Conservation (phyloP, 2,888 invertebrate genomes). For the Mycalesis mineus region DNA sequence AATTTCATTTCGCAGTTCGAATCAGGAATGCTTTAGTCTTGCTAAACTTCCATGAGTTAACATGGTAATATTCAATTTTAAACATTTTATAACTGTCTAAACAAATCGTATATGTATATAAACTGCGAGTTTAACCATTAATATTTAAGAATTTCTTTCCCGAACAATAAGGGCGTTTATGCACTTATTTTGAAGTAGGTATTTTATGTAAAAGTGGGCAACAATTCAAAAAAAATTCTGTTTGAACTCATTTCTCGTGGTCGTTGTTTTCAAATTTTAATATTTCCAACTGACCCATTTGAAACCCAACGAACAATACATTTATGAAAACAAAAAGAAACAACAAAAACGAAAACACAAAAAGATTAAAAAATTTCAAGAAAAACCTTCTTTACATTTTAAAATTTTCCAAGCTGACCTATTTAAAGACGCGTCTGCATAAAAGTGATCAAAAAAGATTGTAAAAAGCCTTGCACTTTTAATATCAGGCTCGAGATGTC, state of each 20-base stretch:
- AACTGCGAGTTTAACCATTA: no score
- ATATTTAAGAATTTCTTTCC: no score
- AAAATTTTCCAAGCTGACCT: slow-evolving; percentile 13
- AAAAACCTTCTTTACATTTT: neutral
- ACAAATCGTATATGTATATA: no score
- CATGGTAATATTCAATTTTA: no score
- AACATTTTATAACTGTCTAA: no score
- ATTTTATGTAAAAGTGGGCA: no score
- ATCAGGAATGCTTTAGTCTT: no score
- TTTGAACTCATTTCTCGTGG: neutral
- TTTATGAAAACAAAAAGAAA: neutral
- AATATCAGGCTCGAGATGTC: slow-evolving; percentile 25
- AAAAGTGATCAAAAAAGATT: slow-evolving; percentile 27
- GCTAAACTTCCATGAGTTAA: no score
- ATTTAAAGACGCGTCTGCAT: slow-evolving; percentile 20
- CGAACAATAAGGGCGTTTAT: no score
- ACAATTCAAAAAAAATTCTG: neutral
- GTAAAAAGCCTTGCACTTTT: slow-evolving; percentile 25
- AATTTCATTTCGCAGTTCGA: no score
- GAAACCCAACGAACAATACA: neutral
- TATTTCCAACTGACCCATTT: slow-evolving; percentile 16
- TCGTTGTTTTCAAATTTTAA: neutral
- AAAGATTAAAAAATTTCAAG: neutral
- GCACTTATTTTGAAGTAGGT: no score
- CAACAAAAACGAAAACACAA: slow-evolving; percentile 1